These are phyloP conservation scores for Malurus cyaneus DNA, from an alignment of 2,113 vertebrate species.

Conservation along the genomic window DNA sequence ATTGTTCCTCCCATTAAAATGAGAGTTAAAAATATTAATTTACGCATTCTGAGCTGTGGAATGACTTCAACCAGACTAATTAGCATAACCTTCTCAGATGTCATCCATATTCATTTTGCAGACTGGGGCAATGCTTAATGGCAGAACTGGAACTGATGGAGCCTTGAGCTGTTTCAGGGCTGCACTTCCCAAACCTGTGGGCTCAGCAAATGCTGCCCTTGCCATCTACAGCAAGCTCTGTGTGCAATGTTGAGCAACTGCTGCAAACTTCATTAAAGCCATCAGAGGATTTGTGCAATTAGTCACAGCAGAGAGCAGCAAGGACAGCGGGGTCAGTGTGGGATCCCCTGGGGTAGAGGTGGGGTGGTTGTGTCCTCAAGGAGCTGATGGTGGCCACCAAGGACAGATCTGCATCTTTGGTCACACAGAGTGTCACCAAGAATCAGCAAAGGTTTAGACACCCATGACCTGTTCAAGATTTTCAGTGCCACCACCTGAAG, in stretches of 20 bases:
- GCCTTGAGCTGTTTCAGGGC: conserved; percentile 12
- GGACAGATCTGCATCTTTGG: neutral
- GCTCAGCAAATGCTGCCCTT: neutral
- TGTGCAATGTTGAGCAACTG: neutral
- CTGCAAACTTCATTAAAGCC: neutral
- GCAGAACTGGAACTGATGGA: conserved; percentile 46
- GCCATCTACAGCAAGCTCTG: conserved; percentile 12
- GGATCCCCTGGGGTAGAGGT: neutral
- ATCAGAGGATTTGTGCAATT: neutral
- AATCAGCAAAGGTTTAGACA: neutral
- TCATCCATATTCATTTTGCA: conserved; percentile 50
- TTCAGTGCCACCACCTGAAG: neutral
- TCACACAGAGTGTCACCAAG: neutral
- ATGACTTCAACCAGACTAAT: conserved; percentile 23
- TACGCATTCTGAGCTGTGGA: neutral
- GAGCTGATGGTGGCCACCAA: neutral
- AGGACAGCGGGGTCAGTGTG: neutral
- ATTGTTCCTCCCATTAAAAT: conserved; percentile 15
- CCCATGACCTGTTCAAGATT: neutral
- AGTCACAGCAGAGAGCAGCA: neutral
- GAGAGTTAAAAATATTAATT: conserved; percentile 55
- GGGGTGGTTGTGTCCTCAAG: rapidly evolving
- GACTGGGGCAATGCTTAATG: conserved; percentile 18
- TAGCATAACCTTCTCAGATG: conserved; percentile 40
- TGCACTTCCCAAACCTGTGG: conserved; percentile 1